Percentiles rank a stretch among this genome's conserved stretches.
phyloP scores from a whole-genome alignment of 2,113 vertebrate genomes.

The Pogona vitticeps region DNA sequence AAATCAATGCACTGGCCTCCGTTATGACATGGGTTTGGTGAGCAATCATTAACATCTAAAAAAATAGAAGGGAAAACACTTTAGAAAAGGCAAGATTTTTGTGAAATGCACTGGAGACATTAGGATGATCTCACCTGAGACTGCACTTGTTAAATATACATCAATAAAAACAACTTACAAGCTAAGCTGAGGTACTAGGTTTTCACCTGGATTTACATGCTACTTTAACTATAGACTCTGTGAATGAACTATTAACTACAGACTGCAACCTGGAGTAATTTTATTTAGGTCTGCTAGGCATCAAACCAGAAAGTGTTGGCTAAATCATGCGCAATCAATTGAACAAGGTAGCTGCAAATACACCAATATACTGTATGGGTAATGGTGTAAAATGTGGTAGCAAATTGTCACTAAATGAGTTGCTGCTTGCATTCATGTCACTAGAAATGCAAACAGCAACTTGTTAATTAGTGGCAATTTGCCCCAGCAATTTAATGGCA shows the following conservation, averaged over 20 bases:
- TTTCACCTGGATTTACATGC: background rate
- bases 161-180: background rate
- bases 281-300: background rate
- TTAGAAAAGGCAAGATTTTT: background rate
- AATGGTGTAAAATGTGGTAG: too few relatives aligned
- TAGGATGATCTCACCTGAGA: background rate
- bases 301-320: background rate
- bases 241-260: background rate
- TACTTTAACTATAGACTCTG: background rate
- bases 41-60: slow-evolving; percentile 93
- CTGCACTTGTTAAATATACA: background rate
- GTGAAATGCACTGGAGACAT: background rate
- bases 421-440: too few relatives aligned
- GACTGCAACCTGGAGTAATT: background rate
- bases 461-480: too few relatives aligned
- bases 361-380: too few relatives aligned
- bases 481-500: too few relatives aligned
- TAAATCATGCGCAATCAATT: background rate
- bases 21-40: slow-evolving; percentile 88
- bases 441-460: too few relatives aligned
- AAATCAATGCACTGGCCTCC: slow-evolving; percentile 87
- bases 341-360: background rate
- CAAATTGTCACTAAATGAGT: too few relatives aligned
- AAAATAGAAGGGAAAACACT: background rate
- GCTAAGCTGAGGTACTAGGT: background rate